phyloP scores from a whole-genome alignment of 2,888 invertebrate genomes.

The Brenthis ino region DNA sequence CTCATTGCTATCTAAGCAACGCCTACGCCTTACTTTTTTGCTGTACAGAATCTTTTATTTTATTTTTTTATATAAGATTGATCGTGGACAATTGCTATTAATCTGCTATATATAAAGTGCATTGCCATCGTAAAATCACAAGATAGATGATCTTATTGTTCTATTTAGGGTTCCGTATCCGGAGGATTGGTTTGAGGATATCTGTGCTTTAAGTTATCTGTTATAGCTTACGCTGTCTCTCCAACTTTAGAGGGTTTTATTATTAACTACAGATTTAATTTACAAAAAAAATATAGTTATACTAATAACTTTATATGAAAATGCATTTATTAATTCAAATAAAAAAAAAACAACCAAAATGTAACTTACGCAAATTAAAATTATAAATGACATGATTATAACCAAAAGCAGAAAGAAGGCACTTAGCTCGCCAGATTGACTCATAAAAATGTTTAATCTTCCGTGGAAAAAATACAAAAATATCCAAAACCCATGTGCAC shows the following conservation, averaged over 20 bases:
- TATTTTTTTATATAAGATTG: slow-evolving; percentile 34
- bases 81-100: slow-evolving; percentile 35
- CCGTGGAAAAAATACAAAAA: slow-evolving; percentile 10
- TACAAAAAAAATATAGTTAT: not conserved
- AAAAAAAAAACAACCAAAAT: slow-evolving; percentile 10
- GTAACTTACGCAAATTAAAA: slow-evolving; percentile 9
- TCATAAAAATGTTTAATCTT: slow-evolving; percentile 31
- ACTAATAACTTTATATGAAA: not conserved
- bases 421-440: slow-evolving; percentile 13
- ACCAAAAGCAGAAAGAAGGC: slow-evolving; percentile 17
- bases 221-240: no score
- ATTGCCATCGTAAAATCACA: slow-evolving; percentile 4
- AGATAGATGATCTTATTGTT: slow-evolving; percentile 19
- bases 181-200: no score
- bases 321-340: not conserved
- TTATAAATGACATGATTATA: slow-evolving; percentile 26
- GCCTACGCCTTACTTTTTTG: slow-evolving; percentile 47
- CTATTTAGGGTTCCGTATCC: not conserved
- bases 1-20: slow-evolving; percentile 45
- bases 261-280: not conserved
- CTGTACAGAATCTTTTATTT: slow-evolving; percentile 36
- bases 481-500: not conserved
- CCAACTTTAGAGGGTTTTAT: not conserved
- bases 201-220: no score
- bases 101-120: slow-evolving; percentile 17